Percentiles rank a stretch among this genome's conserved stretches.
Evolutionary conservation across 2,113 vertebrate genomes (phyloP).

Genomic region (Nibea albiflora): DNA sequence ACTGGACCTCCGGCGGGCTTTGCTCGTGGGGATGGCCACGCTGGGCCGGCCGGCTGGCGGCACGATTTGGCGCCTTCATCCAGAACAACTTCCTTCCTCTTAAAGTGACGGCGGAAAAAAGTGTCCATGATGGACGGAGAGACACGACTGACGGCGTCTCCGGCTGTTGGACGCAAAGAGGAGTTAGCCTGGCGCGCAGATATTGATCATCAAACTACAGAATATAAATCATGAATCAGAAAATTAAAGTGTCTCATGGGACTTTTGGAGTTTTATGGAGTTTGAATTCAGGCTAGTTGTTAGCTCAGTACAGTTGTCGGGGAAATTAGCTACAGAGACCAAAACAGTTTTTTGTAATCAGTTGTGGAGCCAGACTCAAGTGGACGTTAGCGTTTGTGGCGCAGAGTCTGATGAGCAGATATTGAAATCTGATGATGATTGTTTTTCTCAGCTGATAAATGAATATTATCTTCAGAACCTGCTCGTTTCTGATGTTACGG

Average conservation of each 20-base stretch:
- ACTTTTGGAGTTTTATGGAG: too few relatives aligned
- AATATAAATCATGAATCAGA: background rate
- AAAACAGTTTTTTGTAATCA: too few relatives aligned
- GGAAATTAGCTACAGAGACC: too few relatives aligned
- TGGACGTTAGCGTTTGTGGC: too few relatives aligned
- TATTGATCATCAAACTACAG: background rate
- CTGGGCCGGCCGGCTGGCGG: conserved; percentile 71
- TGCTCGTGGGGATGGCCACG: conserved; percentile 87
- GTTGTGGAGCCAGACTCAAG: too few relatives aligned
- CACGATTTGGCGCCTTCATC: conserved; percentile 7
- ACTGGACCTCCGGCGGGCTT: conserved; percentile 88
- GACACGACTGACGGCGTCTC: background rate
- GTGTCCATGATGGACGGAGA: conserved; percentile 86
- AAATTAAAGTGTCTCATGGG: too few relatives aligned
- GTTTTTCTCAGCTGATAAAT: too few relatives aligned
- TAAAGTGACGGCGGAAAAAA: conserved; percentile 93
- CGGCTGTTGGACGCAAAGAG: conserved; percentile 52
- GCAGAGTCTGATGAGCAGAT: too few relatives aligned
- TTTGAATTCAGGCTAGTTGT: too few relatives aligned
- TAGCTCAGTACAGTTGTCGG: too few relatives aligned
- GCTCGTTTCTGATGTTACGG: background rate
- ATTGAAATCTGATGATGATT: too few relatives aligned
- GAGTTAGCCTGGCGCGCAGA: conserved; percentile 25
- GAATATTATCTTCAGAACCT: too few relatives aligned
- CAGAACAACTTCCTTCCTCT: conserved; percentile 77